Evolutionary conservation across 2,888 invertebrate species (phyloP).

Genomic region (Kuschelorhynchus macadamiae): DNA sequence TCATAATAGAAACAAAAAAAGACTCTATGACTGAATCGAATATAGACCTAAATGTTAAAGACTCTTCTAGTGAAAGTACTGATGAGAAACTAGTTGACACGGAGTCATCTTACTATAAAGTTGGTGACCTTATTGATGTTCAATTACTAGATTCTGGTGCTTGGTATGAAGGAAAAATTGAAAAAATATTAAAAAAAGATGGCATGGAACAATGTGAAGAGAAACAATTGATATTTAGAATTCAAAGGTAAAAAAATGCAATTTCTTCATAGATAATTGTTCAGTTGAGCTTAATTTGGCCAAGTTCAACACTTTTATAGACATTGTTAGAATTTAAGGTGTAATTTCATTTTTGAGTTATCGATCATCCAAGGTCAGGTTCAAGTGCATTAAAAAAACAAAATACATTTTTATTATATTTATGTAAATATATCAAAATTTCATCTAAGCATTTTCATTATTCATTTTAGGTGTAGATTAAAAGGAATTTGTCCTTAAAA

Average conservation of each 20-base stretch:
- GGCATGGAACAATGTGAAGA: constrained; percentile 57
- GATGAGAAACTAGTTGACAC: constrained; percentile 51
- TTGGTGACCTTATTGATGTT: constrained; percentile 79
- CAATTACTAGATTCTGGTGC: constrained; percentile 75
- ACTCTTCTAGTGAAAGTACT: constrained; percentile 33
- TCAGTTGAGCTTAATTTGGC: no score
- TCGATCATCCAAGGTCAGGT: no score
- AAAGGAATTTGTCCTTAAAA: no score
- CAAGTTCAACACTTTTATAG: no score
- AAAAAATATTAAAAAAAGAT: constrained; percentile 69
- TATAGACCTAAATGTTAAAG: constrained; percentile 18
- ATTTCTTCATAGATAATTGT: constrained; percentile 10
- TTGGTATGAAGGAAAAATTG: constrained; percentile 81
- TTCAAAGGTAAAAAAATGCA: constrained; percentile 57
- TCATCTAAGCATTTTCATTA: no score
- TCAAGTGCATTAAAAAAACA: no score
- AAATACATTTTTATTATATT: no score
- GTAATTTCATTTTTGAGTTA: no score
- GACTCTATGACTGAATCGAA: neutral
- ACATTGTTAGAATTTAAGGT: no score
- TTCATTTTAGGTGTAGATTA: no score
- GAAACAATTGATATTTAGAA: constrained; percentile 69
- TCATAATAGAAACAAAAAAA: constrained; percentile 50
- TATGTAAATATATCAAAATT: no score
- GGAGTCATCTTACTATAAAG: constrained; percentile 67